Conservation (phyloP, 1,140 invertebrate genomes). For the Hydropsyche tenuis region DNA sequence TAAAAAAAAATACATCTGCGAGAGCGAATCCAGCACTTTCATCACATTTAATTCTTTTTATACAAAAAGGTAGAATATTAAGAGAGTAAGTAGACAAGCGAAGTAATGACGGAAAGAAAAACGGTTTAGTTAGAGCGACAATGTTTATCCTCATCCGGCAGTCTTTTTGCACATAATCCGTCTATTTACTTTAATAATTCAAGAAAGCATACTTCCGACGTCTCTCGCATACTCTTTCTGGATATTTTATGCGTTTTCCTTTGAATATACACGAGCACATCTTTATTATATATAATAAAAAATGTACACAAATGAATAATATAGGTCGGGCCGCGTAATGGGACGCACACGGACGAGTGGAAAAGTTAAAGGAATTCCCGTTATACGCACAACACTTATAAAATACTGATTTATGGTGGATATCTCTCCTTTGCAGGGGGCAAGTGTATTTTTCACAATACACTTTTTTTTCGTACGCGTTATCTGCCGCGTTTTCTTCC, state of each 20-base stretch:
- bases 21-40: too few relatives aligned
- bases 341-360: neutral
- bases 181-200: constrained; percentile 19
- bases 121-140: neutral
- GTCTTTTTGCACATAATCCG: constrained; percentile 17
- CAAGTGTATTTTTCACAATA: constrained; percentile 3
- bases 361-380: neutral
- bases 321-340: neutral
- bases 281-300: too few relatives aligned
- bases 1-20: too few relatives aligned
- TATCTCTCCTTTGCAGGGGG: constrained; percentile 13
- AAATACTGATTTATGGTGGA: constrained; percentile 20
- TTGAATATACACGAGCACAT: neutral
- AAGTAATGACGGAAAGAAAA: neutral
- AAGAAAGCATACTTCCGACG: constrained; percentile 14
- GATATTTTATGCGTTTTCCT: constrained; percentile 8
- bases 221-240: constrained; percentile 5
- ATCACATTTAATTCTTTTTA: too few relatives aligned
- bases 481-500: neutral
- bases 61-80: too few relatives aligned
- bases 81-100: too few relatives aligned
- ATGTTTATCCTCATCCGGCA: neutral
- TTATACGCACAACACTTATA: constrained; percentile 3
- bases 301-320: neutral
- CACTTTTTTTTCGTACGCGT: neutral